Percentiles rank a stretch among this genome's conserved stretches.
Conservation (phyloP, 2,113 vertebrate genomes). For the Xerus inauris region DNA sequence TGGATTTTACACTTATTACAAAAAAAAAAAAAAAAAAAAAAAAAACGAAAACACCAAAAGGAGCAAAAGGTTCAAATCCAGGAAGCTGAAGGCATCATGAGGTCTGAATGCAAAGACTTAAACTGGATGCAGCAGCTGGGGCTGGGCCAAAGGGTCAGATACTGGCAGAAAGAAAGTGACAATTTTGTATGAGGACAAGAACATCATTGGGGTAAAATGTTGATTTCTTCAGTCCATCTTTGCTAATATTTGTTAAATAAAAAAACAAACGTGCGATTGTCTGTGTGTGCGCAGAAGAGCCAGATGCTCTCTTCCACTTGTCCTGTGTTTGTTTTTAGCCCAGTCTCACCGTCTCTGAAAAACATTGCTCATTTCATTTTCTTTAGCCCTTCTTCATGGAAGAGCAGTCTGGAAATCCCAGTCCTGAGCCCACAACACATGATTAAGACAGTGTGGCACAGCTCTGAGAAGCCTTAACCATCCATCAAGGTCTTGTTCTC, state of each 20-base stretch:
- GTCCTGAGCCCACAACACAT: not conserved
- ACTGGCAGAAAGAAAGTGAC: not conserved
- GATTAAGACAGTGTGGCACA: not conserved
- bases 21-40: not conserved
- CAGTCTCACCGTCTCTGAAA: not conserved
- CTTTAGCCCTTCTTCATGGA: not conserved
- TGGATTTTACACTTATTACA: not conserved
- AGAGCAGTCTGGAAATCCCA: not conserved
- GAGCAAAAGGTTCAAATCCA: conserved; percentile 22
- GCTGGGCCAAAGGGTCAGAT: not conserved
- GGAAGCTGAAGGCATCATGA: not conserved
- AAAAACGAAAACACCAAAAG: not conserved
- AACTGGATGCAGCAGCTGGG: not conserved
- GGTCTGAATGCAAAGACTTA: not conserved
- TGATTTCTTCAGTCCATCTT: not conserved
- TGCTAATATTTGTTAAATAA: not conserved
- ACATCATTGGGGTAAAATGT: not conserved
- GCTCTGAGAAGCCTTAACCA: not conserved
- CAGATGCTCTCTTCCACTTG: not conserved
- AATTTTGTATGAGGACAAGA: not conserved
- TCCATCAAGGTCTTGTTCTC: not conserved
- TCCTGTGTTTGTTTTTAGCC: not conserved
- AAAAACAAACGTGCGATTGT: not conserved
- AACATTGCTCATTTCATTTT: conserved; percentile 27
- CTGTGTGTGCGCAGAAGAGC: not conserved